These are phyloP conservation scores for Protosalanx chinensis DNA, from an alignment of 2,797 vertebrate species.

Conservation along the genomic window DNA sequence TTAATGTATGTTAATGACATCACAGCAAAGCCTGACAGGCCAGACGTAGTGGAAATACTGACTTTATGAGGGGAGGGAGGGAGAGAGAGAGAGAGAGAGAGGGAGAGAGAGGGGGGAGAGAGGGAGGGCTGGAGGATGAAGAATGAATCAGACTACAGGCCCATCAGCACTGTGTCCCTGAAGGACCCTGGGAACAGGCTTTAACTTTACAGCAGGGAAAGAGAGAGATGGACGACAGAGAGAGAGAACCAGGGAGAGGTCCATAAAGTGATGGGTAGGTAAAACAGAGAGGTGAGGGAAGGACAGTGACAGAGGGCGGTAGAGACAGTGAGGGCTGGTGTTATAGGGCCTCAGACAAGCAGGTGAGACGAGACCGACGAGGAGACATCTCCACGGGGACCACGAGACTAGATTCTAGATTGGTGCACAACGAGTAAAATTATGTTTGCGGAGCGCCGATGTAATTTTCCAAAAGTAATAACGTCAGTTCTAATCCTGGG, in stretches of 20 bases:
- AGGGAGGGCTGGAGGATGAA: not conserved
- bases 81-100: slow-evolving; percentile 5
- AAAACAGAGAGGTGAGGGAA: not conserved
- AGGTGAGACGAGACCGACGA: not conserved
- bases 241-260: slow-evolving; percentile 9
- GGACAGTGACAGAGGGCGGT: not conserved
- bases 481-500: slow-evolving; percentile 39
- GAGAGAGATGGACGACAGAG: slow-evolving; percentile 9
- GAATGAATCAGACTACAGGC: slow-evolving; percentile 17
- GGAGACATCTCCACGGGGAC: not conserved
- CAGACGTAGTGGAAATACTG: not conserved
- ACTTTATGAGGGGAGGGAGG: not conserved
- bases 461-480: slow-evolving; percentile 51
- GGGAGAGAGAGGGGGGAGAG: not conserved
- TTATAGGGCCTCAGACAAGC: not conserved
- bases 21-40: slow-evolving; percentile 11
- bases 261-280: not conserved
- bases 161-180: slow-evolving; percentile 5
- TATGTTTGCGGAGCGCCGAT: slow-evolving; percentile 33
- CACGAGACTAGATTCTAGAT: not conserved
- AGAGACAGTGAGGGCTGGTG: not conserved
- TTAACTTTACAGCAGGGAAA: not conserved
- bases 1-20: slow-evolving; percentile 17
- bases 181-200: slow-evolving; percentile 4
- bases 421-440: slow-evolving; percentile 3